Evolutionary conservation across 2,888 invertebrate genomes (phyloP), one percentile per base, ranked within the genome.

Genomic region (Clusia tigrina): DNA sequence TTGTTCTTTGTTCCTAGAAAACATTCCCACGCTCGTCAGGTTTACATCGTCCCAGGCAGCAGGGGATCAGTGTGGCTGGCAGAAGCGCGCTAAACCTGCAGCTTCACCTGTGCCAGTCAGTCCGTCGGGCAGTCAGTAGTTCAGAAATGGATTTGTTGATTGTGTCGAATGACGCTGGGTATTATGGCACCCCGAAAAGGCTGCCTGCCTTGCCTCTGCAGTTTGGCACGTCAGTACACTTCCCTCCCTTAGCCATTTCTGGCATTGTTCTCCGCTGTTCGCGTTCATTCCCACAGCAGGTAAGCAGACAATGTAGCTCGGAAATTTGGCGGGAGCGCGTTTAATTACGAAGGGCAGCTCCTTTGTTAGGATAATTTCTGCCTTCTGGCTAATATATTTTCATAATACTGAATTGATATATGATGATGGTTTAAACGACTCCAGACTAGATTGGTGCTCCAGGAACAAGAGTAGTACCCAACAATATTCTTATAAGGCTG

Each of bases 71-170:
- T 32, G 6, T 12, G 32, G 55, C 22, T 51, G 26, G 24, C 18
- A 61, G 64, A 66, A 71, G 71, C 66, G 67, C 65, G 71, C 71
- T 62, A 64, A 65, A 65, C 71, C 69, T 71, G 71, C 71, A 62
- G 71, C 67, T 63, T 20, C 48, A 48, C 48, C 48, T 48, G 48
- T 48, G 20, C 48, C 20, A 20, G n/a, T n/a, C n/a, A n/a, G n/a
- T n/a, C n/a, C n/a, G n/a, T n/a, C 15, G 6, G 15, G 22, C 5
- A 18, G 22, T 9, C 48, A 48, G n/a, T n/a, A n/a, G n/a, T n/a
- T n/a, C n/a, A 48, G 20, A 48, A 48, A 48, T 2, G 2, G 22
- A 48, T 48, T 18, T 48, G 18, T 22, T 22, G 48, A 48, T 48
- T 48, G 48, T 48, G 20, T 32, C 32, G 32, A 20, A 22, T 18